phyloP scores from a whole-genome alignment of 1,140 invertebrate genomes.

The Apis florea region DNA sequence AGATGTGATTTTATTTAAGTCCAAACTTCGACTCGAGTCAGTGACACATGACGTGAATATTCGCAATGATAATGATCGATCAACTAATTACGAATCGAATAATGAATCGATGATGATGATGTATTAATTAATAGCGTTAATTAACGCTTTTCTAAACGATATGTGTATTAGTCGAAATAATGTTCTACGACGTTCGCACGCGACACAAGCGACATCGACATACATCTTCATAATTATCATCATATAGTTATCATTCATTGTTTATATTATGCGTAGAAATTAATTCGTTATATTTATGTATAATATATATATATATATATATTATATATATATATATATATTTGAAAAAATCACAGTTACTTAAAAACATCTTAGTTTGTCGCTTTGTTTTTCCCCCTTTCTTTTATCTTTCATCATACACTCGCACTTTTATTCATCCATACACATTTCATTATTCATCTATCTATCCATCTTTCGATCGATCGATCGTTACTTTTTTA shows the following conservation, averaged over 20 bases:
- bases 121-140: slow-evolving; percentile 48
- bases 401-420: background rate
- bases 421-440: background rate
- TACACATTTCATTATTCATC: background rate
- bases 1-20: too few species aligned
- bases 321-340: too few species aligned
- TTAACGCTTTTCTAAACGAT: slow-evolving; percentile 67
- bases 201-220: slow-evolving; percentile 74
- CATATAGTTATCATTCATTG: background rate
- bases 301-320: too few species aligned
- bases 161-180: slow-evolving; percentile 75
- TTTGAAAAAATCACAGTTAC: slow-evolving; percentile 78
- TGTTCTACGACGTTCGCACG: slow-evolving; percentile 64
- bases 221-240: slow-evolving; percentile 59
- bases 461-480: background rate
- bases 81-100: slow-evolving; percentile 32
- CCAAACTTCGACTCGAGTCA: too few species aligned
- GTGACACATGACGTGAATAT: too few species aligned
- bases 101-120: slow-evolving; percentile 38
- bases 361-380: slow-evolving; percentile 68
- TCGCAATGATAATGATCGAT: slow-evolving; percentile 48
- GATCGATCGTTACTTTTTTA: too few species aligned
- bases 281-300: slow-evolving; percentile 71
- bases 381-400: slow-evolving; percentile 3
- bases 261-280: slow-evolving; percentile 74